Base-by-base conservation (phyloP, 2,888 invertebrate genomes). In the Drosophila affinis region DNA sequence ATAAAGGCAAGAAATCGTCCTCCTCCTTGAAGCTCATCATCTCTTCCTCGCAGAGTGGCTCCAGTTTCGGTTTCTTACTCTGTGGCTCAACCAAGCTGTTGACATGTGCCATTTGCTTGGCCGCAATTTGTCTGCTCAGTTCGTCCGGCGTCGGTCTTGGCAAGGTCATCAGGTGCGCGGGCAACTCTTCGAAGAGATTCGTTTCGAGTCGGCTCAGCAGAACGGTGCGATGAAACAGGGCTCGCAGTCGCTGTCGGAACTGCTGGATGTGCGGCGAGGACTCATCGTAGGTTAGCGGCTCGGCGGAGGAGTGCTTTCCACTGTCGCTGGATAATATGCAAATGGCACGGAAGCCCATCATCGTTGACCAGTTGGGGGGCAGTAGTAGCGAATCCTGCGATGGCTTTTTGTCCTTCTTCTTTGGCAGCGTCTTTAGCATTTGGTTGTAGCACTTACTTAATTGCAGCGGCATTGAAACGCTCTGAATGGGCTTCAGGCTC, bases 141-240 rank as follows among this genome's bases (percentile, higher is more conserved):
- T 39, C 29, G 5, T 12, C 4, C 6, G 21, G 17, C 3, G 6
- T 17, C 2, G 52, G 3, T 14, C 12, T 24, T 9, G 67, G 55
- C 14, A 45, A 12, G 5, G 45, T 39, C 29, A 21, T 39, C n/a
- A 87, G 48, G 3, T 61, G 69, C 10, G 97, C 87, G 97, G 80
- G 78, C 34, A 88, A 53, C 97, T 93, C 97, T 96, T 90, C 94
- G 94, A 89, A 95, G 94, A 93, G 24, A 2, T 70, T 1, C 0
- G 90, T 78, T 48, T 83, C 68, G 48, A 92, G 39, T 10, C 91
- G 90, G 53, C 89, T 91, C 4, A 92, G 65, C 9, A 91, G 62
- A 0, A 84, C 83, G 3, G 91, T 90, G 10, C 81, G 84, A 62
- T 84, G 91, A 49, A 92, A 89, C 1, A 91, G 72, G 0, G 76